Evolutionary conservation across 2,797 vertebrate species (phyloP), one percentile per base, ranked within the genome.

Genomic region (Enteromius thamalakanensis): DNA sequence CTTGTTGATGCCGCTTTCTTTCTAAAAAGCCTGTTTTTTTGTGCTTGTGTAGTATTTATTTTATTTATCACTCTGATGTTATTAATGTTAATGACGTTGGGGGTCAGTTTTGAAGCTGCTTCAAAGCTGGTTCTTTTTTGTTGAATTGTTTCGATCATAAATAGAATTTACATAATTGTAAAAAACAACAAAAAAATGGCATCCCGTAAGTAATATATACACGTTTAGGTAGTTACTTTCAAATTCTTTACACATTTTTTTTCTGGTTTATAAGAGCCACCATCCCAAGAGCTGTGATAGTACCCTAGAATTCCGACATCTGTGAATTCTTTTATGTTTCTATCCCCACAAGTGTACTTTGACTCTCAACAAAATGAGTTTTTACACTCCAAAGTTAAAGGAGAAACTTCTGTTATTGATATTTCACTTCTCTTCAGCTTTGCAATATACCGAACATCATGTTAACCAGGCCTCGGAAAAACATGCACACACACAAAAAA

Each of bases 381-480:
- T 76, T 23, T 32, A 29, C 21, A 23, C 9, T 26, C 53, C 51
- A 32, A 70, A 70, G 83, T 85, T 79, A 84, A 84, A 84, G 64
- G 7, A 26, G 29, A 71, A 74, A 65, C 47, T 42, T 40, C 45
- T 45, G 42, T n/a, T 82, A 82, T 84, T 17, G 58, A 88, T 87
- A 76, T 77, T 65, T 19, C 67, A 55, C 70, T 80, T 26, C 5
- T 55, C 49, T 64, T 75, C 32, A 47, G 14, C 76, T 81, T 45
- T 70, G 32, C 76, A 45, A 74, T 76, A 77, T 77, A 53, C 77
- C 82, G 82, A 88, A 76, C 64, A 79, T 72, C 67, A 40, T 42
- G 75, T 78, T 81, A 84, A 79, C 75, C 29, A 68, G 29, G 53
- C 53, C 76, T 58, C 19, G 79, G 74, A 82, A 42, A 47, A 14